These are phyloP conservation scores for Drosophila malerkotliana DNA, from an alignment of 1,140 invertebrate species.

Conservation along the genomic window DNA sequence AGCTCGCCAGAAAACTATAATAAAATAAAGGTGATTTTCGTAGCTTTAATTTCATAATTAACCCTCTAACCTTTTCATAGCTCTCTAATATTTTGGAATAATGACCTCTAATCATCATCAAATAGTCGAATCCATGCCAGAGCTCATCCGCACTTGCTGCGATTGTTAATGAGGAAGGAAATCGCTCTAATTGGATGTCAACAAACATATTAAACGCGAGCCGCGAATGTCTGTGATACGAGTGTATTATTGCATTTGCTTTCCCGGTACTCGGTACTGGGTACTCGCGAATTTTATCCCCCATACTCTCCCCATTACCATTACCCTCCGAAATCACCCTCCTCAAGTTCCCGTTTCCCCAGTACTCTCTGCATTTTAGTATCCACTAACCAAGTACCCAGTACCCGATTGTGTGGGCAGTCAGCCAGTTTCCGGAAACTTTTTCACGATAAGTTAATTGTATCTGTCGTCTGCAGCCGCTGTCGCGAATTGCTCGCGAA, in stretches of 20 bases:
- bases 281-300: conserved; percentile 9
- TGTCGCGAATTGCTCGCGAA: conserved; percentile 56
- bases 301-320: not conserved
- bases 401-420: conserved; percentile 67
- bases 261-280: conserved; percentile 33
- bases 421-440: conserved; percentile 72
- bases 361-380: not conserved
- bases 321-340: not conserved
- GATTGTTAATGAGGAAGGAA: conserved; percentile 80
- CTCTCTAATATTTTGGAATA: too few relatives aligned
- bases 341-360: not conserved
- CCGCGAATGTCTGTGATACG: conserved; percentile 51
- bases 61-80: too few relatives aligned
- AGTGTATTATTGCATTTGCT: conserved; percentile 52
- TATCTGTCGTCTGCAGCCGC: conserved; percentile 67
- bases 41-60: too few relatives aligned
- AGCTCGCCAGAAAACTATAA: too few relatives aligned
- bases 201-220: conserved; percentile 76
- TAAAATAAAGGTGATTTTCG: too few relatives aligned
- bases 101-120: not conserved
- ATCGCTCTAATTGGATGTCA: conserved; percentile 82
- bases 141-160: conserved; percentile 37
- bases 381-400: conserved; percentile 7
- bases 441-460: conserved; percentile 81
- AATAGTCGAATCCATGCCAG: conserved; percentile 4